phyloP scores from a whole-genome alignment of 2,888 invertebrate species.

The Eupithecia inturbata region DNA sequence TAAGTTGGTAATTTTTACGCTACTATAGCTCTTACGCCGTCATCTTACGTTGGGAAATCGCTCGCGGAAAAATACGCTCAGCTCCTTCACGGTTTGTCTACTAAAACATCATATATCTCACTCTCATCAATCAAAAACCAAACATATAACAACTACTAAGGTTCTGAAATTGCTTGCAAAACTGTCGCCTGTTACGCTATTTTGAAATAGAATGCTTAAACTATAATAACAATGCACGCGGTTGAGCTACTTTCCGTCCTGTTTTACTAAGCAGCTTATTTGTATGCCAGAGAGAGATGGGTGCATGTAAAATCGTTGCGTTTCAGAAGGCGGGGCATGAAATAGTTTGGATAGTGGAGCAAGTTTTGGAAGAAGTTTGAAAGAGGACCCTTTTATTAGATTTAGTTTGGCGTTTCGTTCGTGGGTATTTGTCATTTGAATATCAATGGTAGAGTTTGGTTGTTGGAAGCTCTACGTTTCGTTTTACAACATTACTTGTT shows the following conservation, averaged over 20 bases:
- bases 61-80: constrained; percentile 79
- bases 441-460: constrained; percentile 49
- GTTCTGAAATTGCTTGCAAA: constrained; percentile 31
- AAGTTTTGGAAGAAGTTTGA: constrained; percentile 80
- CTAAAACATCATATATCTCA: constrained; percentile 46
- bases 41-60: constrained; percentile 79
- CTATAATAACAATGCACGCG: constrained; percentile 79
- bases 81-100: constrained; percentile 57
- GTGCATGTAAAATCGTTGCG: constrained; percentile 51
- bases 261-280: constrained; percentile 51
- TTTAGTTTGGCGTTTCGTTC: constrained; percentile 66
- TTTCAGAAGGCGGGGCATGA: constrained; percentile 62
- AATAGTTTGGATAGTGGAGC: constrained; percentile 77
- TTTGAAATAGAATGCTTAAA: constrained; percentile 54
- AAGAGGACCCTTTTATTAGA: constrained; percentile 80
- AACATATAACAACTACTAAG: not conserved
- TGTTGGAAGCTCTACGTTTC: not conserved
- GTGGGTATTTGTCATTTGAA: constrained; percentile 61
- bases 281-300: constrained; percentile 58
- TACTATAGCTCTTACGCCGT: constrained; percentile 80
- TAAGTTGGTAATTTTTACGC: constrained; percentile 81
- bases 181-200: constrained; percentile 39
- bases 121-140: constrained; percentile 15
- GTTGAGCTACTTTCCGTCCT: constrained; percentile 65
- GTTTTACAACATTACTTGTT: constrained; percentile 1